Evolutionary conservation across 2,888 invertebrate genomes (phyloP), one percentile per base, ranked within the genome.

Genomic region (Thereva nobilitata): DNA sequence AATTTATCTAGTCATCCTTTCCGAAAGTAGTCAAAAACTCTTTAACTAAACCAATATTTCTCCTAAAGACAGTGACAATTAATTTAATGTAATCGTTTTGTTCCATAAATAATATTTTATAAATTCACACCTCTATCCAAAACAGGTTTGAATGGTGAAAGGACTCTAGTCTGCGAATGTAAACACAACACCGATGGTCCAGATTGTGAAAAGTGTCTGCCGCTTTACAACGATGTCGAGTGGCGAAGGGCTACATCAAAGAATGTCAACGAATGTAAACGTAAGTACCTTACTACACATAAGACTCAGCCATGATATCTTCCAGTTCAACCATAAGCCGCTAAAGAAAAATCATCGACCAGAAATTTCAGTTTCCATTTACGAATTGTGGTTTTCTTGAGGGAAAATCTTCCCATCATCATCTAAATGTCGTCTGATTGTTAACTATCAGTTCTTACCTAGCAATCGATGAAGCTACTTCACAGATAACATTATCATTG

Each of bases 111-210:
- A n/a, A n/a, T n/a, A n/a, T n/a, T n/a, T n/a, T n/a, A n/a, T 8
- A 9, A 42, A 42, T 42, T 42, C 9, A 42, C 7, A 8, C 1
- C 42, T 8, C 7, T 9, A 8, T 42, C 42, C 6, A 52, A 34
- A 9, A 9, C 42, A 72, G 81, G 84, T 34, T 76, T 84, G 34
- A 86, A 87, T 67, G 87, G 88, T 0, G 82, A 83, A 52, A 82
- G 83, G 72, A 72, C 84, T 75, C 74, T 86, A 80, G 82, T 91
- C 74, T 92, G 89, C 77, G 88, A 90, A 75, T 99, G 99, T 79
- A 93, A 97, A 75, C 99, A 99, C 82, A 93, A 94, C 79, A 99
- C 99, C 0, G 92, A 91, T 3, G 97, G 98, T 37, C 88, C 91
- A 0, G 95, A 97, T 76, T 99, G 99, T 78, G 91, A 93, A 74